Conservation (phyloP, 2,113 vertebrate species). For the Otocyon megalotis region DNA sequence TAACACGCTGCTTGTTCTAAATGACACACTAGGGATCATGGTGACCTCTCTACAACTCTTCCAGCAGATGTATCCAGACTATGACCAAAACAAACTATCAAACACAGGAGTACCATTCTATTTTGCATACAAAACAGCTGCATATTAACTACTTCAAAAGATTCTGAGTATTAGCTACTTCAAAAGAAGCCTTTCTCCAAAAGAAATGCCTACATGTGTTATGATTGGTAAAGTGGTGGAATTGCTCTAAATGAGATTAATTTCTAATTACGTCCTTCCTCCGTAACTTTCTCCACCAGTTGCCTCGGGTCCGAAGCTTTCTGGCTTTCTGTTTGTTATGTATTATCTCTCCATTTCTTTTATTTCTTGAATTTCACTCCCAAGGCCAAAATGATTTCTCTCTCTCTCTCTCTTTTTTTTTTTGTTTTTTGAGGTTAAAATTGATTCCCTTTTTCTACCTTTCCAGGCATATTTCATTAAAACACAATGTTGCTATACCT, state of each 20-base stretch:
- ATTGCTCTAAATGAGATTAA: not conserved
- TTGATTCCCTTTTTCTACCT: not conserved
- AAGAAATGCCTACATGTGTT: not conserved
- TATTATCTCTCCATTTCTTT: not conserved
- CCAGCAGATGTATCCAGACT: not conserved
- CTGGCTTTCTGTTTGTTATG: not conserved
- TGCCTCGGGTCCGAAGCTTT: not conserved
- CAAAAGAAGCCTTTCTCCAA: conserved; percentile 29
- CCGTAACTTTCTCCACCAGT: not conserved
- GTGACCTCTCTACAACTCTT: conserved; percentile 12
- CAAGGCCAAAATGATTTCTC: not conserved
- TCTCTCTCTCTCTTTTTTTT: not conserved
- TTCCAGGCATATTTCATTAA: conserved; percentile 38
- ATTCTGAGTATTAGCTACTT: not conserved
- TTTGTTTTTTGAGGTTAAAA: not conserved
- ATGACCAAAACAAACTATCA: conserved; percentile 56
- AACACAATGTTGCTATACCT: not conserved
- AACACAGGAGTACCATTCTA: not conserved
- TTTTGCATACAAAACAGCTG: not conserved
- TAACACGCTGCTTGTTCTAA: not conserved
- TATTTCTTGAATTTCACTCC: not conserved
- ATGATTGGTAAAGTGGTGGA: not conserved
- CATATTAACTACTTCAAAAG: conserved; percentile 21
- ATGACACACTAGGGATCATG: not conserved
- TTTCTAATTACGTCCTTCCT: not conserved